Evolutionary conservation across 2,888 invertebrate species (phyloP).

Genomic region (Parasteatoda lunata): DNA sequence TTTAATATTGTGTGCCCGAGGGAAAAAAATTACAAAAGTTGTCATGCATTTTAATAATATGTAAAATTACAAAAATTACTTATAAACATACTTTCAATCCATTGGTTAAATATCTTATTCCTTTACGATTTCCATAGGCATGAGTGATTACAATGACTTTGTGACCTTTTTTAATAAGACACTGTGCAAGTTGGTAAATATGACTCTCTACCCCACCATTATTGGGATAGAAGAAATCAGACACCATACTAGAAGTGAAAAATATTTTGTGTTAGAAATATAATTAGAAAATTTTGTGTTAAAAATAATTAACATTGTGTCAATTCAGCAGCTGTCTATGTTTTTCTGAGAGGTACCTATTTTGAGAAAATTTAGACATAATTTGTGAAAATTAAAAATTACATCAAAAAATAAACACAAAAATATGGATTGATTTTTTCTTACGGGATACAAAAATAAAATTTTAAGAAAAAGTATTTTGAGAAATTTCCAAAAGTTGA

Average conservation of each 20-base stretch:
- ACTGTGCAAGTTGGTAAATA: conserved; percentile 97
- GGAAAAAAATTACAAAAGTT: neutral
- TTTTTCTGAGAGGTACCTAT: no score
- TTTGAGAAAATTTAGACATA: no score
- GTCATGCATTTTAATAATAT: neutral
- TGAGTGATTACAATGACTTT: conserved; percentile 91
- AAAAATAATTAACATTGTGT: no score
- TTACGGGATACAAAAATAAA: no score
- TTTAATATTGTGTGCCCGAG: neutral
- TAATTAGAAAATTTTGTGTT: no score
- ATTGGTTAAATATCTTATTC: conserved; percentile 91
- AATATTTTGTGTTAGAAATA: neutral
- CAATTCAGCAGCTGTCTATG: no score
- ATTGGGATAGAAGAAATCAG: conserved; percentile 99
- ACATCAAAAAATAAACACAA: no score
- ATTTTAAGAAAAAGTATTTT: no score
- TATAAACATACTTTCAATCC: conserved; percentile 86
- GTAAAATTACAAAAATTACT: neutral
- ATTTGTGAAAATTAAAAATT: no score
- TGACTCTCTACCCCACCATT: conserved; percentile 99
- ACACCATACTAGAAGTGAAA: conserved; percentile 83
- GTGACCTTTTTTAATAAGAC: conserved; percentile 90
- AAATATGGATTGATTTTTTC: no score
- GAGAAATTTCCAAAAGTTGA: no score
- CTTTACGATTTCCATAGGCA: conserved; percentile 82